Evolutionary conservation across 2,888 invertebrate genomes (phyloP).

Genomic region (Acronicta leporina): DNA sequence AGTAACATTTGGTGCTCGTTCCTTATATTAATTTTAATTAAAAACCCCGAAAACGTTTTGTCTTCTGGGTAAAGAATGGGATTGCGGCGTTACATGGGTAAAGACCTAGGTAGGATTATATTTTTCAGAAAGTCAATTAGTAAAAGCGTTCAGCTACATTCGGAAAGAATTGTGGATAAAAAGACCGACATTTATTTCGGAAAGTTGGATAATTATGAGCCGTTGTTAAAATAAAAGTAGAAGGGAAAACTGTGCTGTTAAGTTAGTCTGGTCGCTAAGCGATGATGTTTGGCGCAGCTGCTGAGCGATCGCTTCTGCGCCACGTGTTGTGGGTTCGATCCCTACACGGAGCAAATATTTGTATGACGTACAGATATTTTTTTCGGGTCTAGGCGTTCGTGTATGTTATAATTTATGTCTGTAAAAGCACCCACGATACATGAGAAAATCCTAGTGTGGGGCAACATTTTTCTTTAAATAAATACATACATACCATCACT

Average conservation of each 20-base stretch:
- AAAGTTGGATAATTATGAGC: slow-evolving; percentile 14
- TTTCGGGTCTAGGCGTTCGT: no score
- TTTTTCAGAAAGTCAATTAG: slow-evolving; percentile 49
- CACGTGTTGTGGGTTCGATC: no score
- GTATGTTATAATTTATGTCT: no score
- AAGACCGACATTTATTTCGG: slow-evolving; percentile 23
- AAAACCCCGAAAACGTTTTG: slow-evolving; percentile 53
- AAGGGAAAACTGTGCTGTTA: background rate
- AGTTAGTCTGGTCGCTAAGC: no score
- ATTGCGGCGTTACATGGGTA: slow-evolving; percentile 35
- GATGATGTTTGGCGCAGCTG: no score
- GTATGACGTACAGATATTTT: no score
- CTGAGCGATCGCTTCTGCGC: no score
- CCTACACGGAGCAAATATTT: no score
- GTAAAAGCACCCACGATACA: no score
- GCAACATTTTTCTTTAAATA: no score
- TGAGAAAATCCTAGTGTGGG: no score
- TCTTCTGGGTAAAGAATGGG: slow-evolving; percentile 52
- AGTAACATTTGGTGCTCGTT: slow-evolving; percentile 56
- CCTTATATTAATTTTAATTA: slow-evolving; percentile 58
- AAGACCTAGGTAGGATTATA: slow-evolving; percentile 29
- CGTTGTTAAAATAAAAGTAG: background rate
- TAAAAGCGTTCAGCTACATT: slow-evolving; percentile 14
- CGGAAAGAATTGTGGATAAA: slow-evolving; percentile 7
- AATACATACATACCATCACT: no score